Base-by-base conservation (phyloP, 1,140 invertebrate species). In the Brachionus plicatilis region DNA sequence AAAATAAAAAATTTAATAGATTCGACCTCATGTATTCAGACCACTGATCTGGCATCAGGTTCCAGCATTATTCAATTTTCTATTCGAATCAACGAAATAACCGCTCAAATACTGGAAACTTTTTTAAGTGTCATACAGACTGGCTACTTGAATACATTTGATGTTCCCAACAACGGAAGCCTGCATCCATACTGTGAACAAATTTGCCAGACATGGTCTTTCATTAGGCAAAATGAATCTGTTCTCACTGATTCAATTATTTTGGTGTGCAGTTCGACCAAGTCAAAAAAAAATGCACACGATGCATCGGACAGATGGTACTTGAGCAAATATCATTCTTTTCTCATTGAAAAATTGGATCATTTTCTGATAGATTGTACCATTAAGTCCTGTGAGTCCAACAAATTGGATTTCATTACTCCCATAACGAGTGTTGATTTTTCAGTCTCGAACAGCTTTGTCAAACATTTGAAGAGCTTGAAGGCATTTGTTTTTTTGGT, bases 31-130 rank as follows among this genome's bases (percentile, higher is more conserved):
- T 43, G 79, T 29, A 43, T 82, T 12, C 53, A 82, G 41, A 82
- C 79, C 11, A 43, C 27, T 45, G 79, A 82, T 33, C 65, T 82
- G 41, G 24, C 41, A 27, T 82, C 79, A 8, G 53, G 37, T 27
- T 82, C 53, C 12, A 82, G 20, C 1, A 43, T 82, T 9, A 43
- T 82, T 43, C 29, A 68, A 43, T 82, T 82, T 82, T 82, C 79
- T 14, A 5, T 82, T 33, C 33, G 53, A 65, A 20, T 82, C 11
- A 65, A 65, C 41, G 27, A 82, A 24, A 82, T 82, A 65, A 33
- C 37, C 5, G 33, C 79, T 2, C 79, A 82, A 41, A 68, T 82
- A 65, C 47, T 82, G 17, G 17, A 45, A 1, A 82, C 33, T 60
- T 82, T 37, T 68, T 41, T 82, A 5, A 65, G 43, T 20, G 79